A percentile compares a stretch with the other conserved stretches of the same genome.
Conservation (phyloP, 2,888 invertebrate species). For the Patella caerulea region DNA sequence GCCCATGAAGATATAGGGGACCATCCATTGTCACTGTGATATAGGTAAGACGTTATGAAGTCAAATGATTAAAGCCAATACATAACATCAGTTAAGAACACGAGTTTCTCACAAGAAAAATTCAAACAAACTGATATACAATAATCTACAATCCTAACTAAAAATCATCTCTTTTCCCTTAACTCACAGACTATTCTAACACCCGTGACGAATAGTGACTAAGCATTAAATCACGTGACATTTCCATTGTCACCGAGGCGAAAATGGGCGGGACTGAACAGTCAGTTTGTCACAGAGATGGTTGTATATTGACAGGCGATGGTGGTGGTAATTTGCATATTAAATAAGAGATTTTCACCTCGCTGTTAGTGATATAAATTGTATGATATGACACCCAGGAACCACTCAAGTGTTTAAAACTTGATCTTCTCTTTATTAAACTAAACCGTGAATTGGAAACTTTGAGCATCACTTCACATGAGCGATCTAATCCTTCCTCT, state of each 20-base stretch:
- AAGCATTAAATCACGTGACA: slow-evolving; percentile 12
- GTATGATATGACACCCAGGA: no score
- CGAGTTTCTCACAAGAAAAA: no score
- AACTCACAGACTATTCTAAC: not conserved
- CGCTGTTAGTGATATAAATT: not conserved
- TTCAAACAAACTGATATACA: slow-evolving; percentile 4
- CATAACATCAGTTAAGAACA: no score
- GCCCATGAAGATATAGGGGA: slow-evolving; percentile 24
- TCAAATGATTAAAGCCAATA: no score
- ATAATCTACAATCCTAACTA: not conserved
- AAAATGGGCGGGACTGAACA: not conserved
- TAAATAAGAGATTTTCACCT: slow-evolving; percentile 9
- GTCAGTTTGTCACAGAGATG: slow-evolving; percentile 1
- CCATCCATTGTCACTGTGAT: slow-evolving; percentile 26
- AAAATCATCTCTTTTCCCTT: not conserved
- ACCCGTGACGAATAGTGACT: slow-evolving; percentile 12
- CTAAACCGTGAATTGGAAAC: no score
- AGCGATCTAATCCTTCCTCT: no score
- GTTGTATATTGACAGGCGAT: not conserved
- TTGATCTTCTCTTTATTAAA: no score
- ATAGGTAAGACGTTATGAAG: no score
- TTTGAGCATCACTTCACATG: no score
- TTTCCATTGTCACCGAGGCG: not conserved
- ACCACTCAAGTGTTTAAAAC: no score
- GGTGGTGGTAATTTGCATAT: not conserved